A percentile compares a stretch with the other conserved stretches of the same genome.
These are phyloP conservation scores for Hydrocynus forskahlii DNA, from an alignment of 2,797 vertebrate species.

Conservation along the genomic window DNA sequence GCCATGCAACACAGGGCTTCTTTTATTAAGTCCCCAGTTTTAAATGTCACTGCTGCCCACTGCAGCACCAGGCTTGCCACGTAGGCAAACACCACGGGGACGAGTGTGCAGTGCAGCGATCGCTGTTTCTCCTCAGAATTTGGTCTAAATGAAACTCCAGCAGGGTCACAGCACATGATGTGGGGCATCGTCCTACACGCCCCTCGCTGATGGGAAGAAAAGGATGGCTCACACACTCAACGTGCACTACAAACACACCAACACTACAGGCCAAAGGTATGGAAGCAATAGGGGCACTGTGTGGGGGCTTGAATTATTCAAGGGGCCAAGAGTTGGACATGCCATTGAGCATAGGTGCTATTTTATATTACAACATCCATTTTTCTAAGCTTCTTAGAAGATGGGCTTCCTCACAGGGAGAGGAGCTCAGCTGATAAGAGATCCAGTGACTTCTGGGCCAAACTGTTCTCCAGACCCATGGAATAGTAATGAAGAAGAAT, in stretches of 20 bases:
- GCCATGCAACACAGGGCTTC: constrained; percentile 33
- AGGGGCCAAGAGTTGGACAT: too few relatives aligned
- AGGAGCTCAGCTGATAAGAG: too few relatives aligned
- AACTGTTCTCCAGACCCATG: too few relatives aligned
- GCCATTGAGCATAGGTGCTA: too few relatives aligned
- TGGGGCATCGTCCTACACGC: constrained; percentile 19
- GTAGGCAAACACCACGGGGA: constrained; percentile 42
- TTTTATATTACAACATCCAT: too few relatives aligned
- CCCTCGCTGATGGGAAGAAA: constrained; percentile 36
- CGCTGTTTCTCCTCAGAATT: constrained; percentile 29
- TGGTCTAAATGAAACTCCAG: constrained; percentile 25
- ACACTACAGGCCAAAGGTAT: not conserved
- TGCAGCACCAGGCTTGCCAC: constrained; percentile 31
- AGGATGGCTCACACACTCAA: constrained; percentile 11
- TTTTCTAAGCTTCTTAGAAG: too few relatives aligned
- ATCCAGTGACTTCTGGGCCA: too few relatives aligned
- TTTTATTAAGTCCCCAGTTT: constrained; percentile 61
- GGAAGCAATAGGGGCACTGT: not conserved
- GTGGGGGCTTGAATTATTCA: too few relatives aligned
- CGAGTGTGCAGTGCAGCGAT: constrained; percentile 8
- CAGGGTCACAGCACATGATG: constrained; percentile 13
- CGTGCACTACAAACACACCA: constrained; percentile 6
- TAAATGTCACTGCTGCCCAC: constrained; percentile 62
- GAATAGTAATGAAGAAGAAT: too few relatives aligned
- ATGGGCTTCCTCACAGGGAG: too few relatives aligned